Evolutionary conservation across 30 jellyfish, hydroid and myxozoan genomes (phyloP).

Genomic region (Euphysa ruthae): DNA sequence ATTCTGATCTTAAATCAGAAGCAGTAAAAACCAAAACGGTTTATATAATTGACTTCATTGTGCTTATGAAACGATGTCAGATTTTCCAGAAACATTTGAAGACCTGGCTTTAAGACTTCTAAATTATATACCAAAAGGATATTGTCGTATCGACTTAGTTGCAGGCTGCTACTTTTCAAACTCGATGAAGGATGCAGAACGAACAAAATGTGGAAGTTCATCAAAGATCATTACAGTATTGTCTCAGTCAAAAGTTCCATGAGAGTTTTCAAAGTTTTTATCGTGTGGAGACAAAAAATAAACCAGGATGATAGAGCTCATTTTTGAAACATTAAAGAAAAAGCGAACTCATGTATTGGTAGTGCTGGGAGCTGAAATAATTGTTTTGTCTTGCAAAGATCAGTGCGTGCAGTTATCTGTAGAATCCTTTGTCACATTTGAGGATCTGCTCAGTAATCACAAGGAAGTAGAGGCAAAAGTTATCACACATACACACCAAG

Average conservation of each 20-base stretch:
- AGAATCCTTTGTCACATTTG: too few relatives aligned
- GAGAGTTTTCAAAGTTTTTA: constrained; percentile 5
- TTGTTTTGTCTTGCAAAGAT: too few relatives aligned
- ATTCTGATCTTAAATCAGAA: background rate
- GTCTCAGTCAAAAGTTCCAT: background rate
- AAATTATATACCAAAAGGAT: background rate
- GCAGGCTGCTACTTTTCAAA: constrained; percentile 5
- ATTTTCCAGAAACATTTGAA: background rate
- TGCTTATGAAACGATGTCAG: background rate
- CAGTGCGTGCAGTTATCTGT: too few relatives aligned
- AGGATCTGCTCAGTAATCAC: too few relatives aligned
- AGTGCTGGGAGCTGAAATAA: background rate
- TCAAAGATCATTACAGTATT: background rate
- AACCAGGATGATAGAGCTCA: background rate
- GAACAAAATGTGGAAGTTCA: background rate
- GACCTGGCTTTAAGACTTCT: background rate
- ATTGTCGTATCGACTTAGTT: constrained; percentile 2
- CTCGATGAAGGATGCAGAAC: constrained; percentile 6
- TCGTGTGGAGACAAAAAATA: background rate
- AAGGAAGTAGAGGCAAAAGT: background rate
- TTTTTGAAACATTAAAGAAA: too few relatives aligned
- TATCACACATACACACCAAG: rapidly evolving
- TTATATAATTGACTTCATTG: background rate
- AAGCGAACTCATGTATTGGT: background rate
- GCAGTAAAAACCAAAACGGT: background rate